Conservation (phyloP, 1,140 invertebrate genomes). For the Ips nitidus region DNA sequence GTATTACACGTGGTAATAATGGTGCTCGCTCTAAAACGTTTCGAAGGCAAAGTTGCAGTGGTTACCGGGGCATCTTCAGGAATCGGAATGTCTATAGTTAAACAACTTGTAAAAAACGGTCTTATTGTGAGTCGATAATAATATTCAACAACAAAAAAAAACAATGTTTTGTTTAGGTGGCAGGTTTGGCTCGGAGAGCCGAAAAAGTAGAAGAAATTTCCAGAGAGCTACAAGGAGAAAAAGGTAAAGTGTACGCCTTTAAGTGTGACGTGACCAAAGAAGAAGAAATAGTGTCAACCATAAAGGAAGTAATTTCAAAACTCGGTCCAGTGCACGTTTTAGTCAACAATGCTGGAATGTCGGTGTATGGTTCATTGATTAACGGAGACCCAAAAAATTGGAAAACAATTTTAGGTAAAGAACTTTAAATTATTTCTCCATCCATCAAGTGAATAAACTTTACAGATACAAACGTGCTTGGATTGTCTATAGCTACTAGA, state of each 20-base stretch:
- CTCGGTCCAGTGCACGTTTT: constrained; percentile 65
- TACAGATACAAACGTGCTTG: constrained; percentile 45
- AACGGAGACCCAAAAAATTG: too few relatives aligned
- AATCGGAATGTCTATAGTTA: too few relatives aligned
- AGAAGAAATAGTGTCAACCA: constrained; percentile 60
- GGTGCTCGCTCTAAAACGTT: too few relatives aligned
- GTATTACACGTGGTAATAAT: too few relatives aligned
- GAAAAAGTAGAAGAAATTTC: constrained; percentile 57
- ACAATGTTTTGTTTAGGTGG: constrained; percentile 52
- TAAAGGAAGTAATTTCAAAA: constrained; percentile 56
- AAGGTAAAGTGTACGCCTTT: constrained; percentile 48
- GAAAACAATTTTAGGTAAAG: too few relatives aligned
- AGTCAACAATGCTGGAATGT: constrained; percentile 65
- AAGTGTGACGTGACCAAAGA: constrained; percentile 67
- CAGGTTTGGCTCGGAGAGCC: constrained; percentile 68
- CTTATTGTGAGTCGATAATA: too few relatives aligned
- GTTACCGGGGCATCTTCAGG: too few relatives aligned
- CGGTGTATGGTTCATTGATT: neutral
- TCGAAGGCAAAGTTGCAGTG: too few relatives aligned
- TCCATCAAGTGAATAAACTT: neutral
- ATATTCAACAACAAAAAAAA: too few relatives aligned
- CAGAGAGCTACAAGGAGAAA: constrained; percentile 15
- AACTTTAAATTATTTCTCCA: too few relatives aligned
- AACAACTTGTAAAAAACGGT: too few relatives aligned
- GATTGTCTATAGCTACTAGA: constrained; percentile 56